Evolutionary conservation across 2,797 vertebrate species (phyloP).

Genomic region (Erpetoichthys calabaricus): DNA sequence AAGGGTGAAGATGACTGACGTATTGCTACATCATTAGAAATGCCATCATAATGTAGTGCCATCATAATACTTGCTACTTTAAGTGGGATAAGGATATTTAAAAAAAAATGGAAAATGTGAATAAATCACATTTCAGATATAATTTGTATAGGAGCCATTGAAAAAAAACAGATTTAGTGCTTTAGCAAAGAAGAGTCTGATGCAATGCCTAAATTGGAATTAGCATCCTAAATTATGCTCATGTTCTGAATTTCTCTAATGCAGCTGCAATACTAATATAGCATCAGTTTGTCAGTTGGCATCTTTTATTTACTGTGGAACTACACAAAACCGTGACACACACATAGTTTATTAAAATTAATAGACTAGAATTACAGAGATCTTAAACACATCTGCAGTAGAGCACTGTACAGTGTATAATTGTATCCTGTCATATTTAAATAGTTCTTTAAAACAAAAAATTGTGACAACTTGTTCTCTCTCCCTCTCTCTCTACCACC

Average conservation of each 20-base stretch:
- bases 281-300: slow-evolving; percentile 19
- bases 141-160: too few species aligned
- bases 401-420: slow-evolving; percentile 25
- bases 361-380: slow-evolving; percentile 23
- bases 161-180: not conserved
- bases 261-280: slow-evolving; percentile 34
- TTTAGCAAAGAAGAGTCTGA: not conserved
- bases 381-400: slow-evolving; percentile 25
- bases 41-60: too few species aligned
- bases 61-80: too few species aligned
- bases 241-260: slow-evolving; percentile 28
- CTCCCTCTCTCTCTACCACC: slow-evolving; percentile 16
- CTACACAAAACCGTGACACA: slow-evolving; percentile 1
- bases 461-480: slow-evolving; percentile 26
- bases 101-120: too few species aligned
- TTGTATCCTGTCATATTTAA: slow-evolving; percentile 44
- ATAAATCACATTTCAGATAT: too few species aligned
- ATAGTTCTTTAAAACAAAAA: slow-evolving; percentile 28
- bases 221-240: slow-evolving; percentile 6
- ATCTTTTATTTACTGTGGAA: slow-evolving; percentile 7
- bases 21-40: too few species aligned
- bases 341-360: slow-evolving; percentile 15
- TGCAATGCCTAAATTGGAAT: not conserved
- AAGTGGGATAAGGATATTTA: too few species aligned
- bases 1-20: too few species aligned